Base-by-base conservation (phyloP, 2,797 vertebrate genomes). In the Cynodonichthys magdalenae region DNA sequence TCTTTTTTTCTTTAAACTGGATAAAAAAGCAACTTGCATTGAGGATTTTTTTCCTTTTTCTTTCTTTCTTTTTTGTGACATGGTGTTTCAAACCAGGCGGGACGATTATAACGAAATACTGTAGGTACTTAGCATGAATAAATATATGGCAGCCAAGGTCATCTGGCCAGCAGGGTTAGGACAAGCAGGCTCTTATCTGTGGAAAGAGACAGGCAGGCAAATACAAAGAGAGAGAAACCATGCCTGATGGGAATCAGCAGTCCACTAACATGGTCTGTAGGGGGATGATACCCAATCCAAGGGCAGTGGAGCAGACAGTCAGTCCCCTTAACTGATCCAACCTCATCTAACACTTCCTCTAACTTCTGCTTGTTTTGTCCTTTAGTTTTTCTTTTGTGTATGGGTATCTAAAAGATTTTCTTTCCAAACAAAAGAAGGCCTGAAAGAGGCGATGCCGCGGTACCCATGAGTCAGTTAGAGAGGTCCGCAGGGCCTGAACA, bases 221-320 rank as follows among this genome's bases (percentile, higher is more conserved):
- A 79, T 77, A 74, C 42, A 44, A 78, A 44, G 53, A 78, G 66
- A 84, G 82, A 88, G 84, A 76, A 86, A 78, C 77, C 69, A 66
- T 8, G 67, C 80, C 78, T 89, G 89, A 92, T 89, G 86, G 79
- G 86, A 90, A 93, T 92, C 89, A 82, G 87, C 77, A 69, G 75
- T 80, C 67, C 57, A 67, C 79, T 71, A 78, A 69, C 84, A 74
- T 64, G 59, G 77, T 64, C 66, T 81, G 79, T 73, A 66, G 78
- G 77, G 63, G 45, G 61, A 85, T 84, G 79, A 78, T 82, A 82
- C 71, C 76, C 70, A 79, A 54, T 66, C 80, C 84, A 89, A 87
- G 79, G 83, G 77, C 77, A 77, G 62, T 51, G 51, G 63, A 77
- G 74, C 69, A 84, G 79, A 79, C 64, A 75, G 50, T 69, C 60